Evolutionary conservation across 2,113 vertebrate genomes (phyloP).

Genomic region (Aplodontia rufa): DNA sequence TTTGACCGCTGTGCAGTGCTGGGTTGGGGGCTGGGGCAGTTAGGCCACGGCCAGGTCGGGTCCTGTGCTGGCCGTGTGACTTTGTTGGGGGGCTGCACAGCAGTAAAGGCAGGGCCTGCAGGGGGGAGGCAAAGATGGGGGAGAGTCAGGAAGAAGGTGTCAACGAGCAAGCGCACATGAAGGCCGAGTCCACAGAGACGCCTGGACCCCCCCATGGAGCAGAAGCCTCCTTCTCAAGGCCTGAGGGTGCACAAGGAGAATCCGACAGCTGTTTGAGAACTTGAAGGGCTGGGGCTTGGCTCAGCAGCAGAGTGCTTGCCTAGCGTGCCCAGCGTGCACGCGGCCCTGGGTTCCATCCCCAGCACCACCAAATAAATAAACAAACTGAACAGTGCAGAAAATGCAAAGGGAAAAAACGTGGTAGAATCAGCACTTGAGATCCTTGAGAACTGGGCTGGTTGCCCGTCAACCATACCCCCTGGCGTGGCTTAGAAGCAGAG

Average conservation of each 20-base stretch:
- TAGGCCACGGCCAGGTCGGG: neutral
- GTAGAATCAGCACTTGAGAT: neutral
- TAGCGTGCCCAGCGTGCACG: no score
- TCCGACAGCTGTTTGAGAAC: neutral
- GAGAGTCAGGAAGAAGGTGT: neutral
- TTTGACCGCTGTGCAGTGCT: rapidly evolving
- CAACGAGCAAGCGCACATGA: neutral
- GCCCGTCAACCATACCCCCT: neutral
- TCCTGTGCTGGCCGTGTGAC: rapidly evolving
- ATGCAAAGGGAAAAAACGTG: neutral
- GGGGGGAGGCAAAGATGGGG: neutral
- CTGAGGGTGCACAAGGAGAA: rapidly evolving
- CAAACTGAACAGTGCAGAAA: neutral
- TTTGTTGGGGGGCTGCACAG: rapidly evolving
- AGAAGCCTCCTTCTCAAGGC: neutral
- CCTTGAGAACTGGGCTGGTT: neutral
- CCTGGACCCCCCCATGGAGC: neutral
- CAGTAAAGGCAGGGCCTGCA: neutral
- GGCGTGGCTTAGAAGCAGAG: neutral
- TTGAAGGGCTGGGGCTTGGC: no score
- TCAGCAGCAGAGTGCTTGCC: neutral
- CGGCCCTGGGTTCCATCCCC: no score
- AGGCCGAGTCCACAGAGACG: neutral
- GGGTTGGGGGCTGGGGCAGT: rapidly evolving
- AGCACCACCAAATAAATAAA: no score